Conservation (phyloP, 2,888 invertebrate species). For the Drosophila tripunctata region DNA sequence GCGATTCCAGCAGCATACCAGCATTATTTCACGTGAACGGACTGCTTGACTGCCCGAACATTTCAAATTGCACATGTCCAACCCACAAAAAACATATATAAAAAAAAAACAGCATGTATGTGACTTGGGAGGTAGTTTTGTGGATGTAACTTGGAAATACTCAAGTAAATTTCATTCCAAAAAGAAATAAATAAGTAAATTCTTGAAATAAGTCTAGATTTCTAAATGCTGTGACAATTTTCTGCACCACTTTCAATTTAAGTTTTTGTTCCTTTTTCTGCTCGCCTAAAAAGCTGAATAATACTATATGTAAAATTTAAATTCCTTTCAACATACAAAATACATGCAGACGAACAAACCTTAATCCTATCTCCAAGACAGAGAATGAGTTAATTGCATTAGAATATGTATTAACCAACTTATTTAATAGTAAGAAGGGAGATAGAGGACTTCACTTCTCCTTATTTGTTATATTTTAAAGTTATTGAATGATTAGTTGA, state of each 20-base stretch:
- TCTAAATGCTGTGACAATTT: conserved; percentile 53
- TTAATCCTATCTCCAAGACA: conserved; percentile 56
- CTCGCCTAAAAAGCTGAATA: conserved; percentile 8
- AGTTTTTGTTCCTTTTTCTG: conserved; percentile 26
- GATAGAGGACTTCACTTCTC: neutral
- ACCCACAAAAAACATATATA: conserved; percentile 10
- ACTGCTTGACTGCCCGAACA: conserved; percentile 38
- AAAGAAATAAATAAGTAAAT: conserved; percentile 79
- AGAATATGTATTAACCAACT: conserved; percentile 26
- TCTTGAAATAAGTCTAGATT: conserved; percentile 61
- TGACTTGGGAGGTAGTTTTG: conserved; percentile 29
- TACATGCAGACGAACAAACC: conserved; percentile 62
- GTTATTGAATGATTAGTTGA: neutral
- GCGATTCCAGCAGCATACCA: conserved; percentile 58
- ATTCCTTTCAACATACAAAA: conserved; percentile 68
- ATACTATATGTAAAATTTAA: conserved; percentile 45
- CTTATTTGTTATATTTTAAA: neutral
- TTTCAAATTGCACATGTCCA: conserved; percentile 70
- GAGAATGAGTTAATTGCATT: conserved; percentile 49
- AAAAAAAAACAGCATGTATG: conserved; percentile 29
- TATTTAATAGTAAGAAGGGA: conserved; percentile 22
- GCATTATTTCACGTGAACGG: conserved; percentile 76
- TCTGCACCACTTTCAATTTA: conserved; percentile 40
- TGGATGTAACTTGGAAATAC: conserved; percentile 53
- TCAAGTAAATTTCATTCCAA: conserved; percentile 69